These are phyloP conservation scores for Drosophila arawakana DNA, from an alignment of 1,140 invertebrate genomes.

Conservation along the genomic window DNA sequence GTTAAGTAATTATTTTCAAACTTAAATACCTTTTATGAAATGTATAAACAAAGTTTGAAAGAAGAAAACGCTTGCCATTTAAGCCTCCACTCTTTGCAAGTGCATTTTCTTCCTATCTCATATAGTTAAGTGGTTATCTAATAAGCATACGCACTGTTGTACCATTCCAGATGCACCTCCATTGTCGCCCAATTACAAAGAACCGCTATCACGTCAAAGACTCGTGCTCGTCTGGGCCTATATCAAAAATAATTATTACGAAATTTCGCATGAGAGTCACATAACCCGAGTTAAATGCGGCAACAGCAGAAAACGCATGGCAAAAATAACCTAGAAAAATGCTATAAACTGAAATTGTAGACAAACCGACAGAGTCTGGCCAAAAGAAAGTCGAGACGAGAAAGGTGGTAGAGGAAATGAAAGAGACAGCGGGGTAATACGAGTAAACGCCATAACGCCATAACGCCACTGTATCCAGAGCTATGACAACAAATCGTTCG, in stretches of 20 bases:
- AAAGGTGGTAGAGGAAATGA: neutral
- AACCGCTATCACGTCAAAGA: constrained; percentile 30
- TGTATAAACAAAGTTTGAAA: too few relatives aligned
- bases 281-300: constrained; percentile 33
- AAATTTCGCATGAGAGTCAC: constrained; percentile 39
- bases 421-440: constrained; percentile 21
- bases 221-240: constrained; percentile 29
- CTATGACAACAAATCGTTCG: constrained; percentile 41
- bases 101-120: neutral
- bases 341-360: constrained; percentile 39
- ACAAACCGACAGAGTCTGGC: constrained; percentile 30
- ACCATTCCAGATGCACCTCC: neutral
- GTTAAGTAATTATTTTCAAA: too few relatives aligned
- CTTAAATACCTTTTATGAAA: too few relatives aligned
- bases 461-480: constrained; percentile 11
- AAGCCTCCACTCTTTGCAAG: neutral
- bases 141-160: constrained; percentile 40
- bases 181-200: neutral
- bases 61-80: neutral
- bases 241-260: constrained; percentile 24
- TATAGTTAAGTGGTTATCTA: constrained; percentile 1
- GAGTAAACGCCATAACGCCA: constrained; percentile 32
- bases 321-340: constrained; percentile 45
- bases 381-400: neutral
- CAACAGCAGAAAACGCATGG: constrained; percentile 41